These are phyloP conservation scores for Psophia crepitans DNA, from an alignment of 2,113 vertebrate genomes.

Conservation along the genomic window DNA sequence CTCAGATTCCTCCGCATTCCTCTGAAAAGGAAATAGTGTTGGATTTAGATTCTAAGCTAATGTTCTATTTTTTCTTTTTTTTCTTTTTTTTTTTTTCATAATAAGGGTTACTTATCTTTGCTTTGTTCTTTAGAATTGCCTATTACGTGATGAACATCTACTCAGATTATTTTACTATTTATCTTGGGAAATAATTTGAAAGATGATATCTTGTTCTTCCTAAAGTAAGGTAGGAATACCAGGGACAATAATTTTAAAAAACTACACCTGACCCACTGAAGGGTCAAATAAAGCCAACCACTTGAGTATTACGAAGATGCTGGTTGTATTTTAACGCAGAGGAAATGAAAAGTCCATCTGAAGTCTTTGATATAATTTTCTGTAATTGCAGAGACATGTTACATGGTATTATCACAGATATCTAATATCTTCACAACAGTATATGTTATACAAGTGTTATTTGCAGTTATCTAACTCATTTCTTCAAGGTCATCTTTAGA, in stretches of 20 bases:
- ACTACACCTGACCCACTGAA: not conserved
- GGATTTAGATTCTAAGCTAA: not conserved
- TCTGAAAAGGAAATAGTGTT: not conserved
- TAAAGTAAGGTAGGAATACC: not conserved
- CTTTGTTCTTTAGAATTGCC: not conserved
- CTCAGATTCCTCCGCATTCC: not conserved
- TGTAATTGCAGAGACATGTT: not conserved
- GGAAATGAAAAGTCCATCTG: not conserved
- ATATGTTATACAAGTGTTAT: not conserved
- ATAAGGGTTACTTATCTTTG: not conserved
- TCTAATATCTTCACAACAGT: not conserved
- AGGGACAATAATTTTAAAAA: not conserved
- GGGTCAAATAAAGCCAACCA: not conserved
- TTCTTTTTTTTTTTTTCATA: not conserved
- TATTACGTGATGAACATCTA: not conserved
- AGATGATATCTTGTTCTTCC: not conserved
- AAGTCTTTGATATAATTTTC: not conserved
- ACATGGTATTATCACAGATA: not conserved
- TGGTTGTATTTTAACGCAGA: not conserved
- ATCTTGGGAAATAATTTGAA: not conserved
- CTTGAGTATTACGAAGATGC: not conserved
- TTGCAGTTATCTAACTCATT: not conserved
- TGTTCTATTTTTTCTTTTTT: not conserved
- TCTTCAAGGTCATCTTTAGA: not conserved
- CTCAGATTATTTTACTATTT: not conserved